Evolutionary conservation across 2,888 invertebrate species (phyloP).

Genomic region (Athetis lepigone): DNA sequence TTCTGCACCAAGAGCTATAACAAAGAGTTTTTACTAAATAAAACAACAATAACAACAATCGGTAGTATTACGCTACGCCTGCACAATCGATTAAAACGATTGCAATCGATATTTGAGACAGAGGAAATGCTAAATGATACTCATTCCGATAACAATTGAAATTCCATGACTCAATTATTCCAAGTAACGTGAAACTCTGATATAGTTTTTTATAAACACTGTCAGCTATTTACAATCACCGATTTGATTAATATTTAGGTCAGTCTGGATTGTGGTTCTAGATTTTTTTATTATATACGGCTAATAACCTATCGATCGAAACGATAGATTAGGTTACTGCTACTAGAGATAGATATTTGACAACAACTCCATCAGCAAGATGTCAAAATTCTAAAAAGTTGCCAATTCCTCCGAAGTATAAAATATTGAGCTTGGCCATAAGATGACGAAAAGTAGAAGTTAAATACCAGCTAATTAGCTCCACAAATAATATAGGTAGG

Average conservation of each 20-base stretch:
- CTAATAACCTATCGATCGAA: no score
- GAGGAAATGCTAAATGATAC: slow-evolving; percentile 38
- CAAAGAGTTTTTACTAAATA: not conserved
- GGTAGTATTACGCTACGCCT: slow-evolving; percentile 25
- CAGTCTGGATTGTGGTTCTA: not conserved
- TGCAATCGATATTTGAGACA: slow-evolving; percentile 22
- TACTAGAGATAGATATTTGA: no score
- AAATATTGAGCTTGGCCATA: no score
- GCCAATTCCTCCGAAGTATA: no score
- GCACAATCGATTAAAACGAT: slow-evolving; percentile 14
- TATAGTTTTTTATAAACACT: not conserved
- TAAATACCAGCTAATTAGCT: no score
- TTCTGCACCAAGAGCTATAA: not conserved
- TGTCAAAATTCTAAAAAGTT: no score
- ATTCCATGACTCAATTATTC: slow-evolving; percentile 9
- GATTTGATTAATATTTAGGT: not conserved
- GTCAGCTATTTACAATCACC: not conserved
- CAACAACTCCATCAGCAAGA: no score
- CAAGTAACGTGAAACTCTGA: not conserved
- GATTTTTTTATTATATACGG: not conserved
- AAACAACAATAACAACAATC: not conserved
- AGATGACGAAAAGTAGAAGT: no score
- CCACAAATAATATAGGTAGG: no score
- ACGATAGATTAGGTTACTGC: no score
- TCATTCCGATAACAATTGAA: slow-evolving; percentile 20